Evolutionary conservation across 2,797 vertebrate genomes (phyloP).

Genomic region (Anisognathus igniventris): DNA sequence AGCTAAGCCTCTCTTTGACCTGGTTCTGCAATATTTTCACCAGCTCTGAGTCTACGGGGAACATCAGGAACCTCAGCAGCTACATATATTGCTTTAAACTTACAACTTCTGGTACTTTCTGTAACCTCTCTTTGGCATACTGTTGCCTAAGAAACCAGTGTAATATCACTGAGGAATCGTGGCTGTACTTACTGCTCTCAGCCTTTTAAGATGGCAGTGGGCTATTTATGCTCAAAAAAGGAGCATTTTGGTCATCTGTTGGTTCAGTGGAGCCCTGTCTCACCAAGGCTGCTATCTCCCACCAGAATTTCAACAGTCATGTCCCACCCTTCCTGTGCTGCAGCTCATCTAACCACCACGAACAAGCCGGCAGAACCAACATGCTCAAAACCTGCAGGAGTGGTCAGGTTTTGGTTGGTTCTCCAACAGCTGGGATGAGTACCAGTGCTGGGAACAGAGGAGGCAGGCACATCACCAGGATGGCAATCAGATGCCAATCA

Average conservation of each 20-base stretch:
- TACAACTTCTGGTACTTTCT: not conserved
- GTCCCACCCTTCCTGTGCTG: not conserved
- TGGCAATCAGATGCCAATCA: rapidly evolving
- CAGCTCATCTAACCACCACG: not conserved
- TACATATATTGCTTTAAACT: not conserved
- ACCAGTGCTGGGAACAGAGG: not conserved
- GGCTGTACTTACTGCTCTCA: not conserved
- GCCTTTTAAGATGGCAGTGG: not conserved
- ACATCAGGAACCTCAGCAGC: not conserved
- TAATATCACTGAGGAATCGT: not conserved
- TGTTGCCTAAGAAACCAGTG: not conserved
- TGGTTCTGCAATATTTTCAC: not conserved
- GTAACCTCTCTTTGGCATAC: not conserved
- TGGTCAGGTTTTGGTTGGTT: not conserved
- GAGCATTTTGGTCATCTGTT: not conserved
- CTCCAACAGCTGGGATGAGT: not conserved
- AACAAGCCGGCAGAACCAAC: not conserved
- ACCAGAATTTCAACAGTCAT: not conserved
- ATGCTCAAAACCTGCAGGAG: not conserved
- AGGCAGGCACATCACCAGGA: not conserved
- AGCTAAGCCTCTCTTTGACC: not conserved
- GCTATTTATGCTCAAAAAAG: not conserved
- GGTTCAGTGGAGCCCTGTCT: not conserved
- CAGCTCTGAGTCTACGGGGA: not conserved
- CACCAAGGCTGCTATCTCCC: not conserved